Evolutionary conservation across 2,797 vertebrate species (phyloP).

Genomic region (Chiloscyllium punctatum): DNA sequence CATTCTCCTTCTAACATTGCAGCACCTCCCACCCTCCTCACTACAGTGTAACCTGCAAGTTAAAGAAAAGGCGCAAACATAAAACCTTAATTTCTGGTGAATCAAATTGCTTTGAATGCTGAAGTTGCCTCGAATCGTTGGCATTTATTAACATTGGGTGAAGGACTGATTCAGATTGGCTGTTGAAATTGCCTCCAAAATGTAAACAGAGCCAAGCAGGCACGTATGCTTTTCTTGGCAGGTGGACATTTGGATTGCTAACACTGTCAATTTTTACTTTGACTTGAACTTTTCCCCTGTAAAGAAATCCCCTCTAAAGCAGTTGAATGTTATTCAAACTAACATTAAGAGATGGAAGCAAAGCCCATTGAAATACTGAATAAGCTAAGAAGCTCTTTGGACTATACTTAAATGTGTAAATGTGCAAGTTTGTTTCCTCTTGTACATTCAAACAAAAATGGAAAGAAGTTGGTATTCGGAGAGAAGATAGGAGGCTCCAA

Average conservation of each 20-base stretch:
- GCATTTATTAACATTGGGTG: neutral
- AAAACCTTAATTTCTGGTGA: neutral
- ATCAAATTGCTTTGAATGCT: neutral
- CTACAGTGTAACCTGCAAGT: neutral
- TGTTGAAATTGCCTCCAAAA: neutral
- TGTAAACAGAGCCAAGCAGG: neutral
- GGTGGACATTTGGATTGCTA: neutral
- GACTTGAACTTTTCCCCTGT: neutral
- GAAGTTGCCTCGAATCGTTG: neutral
- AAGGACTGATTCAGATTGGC: neutral
- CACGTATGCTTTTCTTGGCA: neutral
- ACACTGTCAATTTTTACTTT: neutral
- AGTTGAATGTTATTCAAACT: neutral
- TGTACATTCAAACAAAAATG: neutral
- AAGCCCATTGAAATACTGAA: neutral
- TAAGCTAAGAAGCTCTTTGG: neutral
- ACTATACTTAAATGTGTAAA: too few relatives aligned
- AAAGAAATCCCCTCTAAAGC: neutral
- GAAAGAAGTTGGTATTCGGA: neutral
- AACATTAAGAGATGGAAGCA: neutral
- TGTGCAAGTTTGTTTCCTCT: neutral
- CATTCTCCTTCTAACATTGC: neutral
- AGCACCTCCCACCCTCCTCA: neutral
- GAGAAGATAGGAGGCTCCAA: neutral
- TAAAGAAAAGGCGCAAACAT: neutral